Conservation (phyloP, 2,113 vertebrate genomes). For the Notarius quadriscutis region DNA sequence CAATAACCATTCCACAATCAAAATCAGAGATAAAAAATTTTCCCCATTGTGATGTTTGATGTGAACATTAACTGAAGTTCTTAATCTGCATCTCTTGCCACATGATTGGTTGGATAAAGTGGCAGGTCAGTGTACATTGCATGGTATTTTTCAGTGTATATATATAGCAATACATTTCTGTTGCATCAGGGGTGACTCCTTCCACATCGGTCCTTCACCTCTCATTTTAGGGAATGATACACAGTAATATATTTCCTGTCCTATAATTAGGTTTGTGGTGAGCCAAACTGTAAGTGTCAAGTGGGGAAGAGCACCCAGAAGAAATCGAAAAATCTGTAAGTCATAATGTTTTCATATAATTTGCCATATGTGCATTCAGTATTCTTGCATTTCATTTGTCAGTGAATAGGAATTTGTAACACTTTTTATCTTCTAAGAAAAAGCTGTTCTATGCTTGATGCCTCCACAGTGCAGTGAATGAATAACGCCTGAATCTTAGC, state of each 20-base stretch:
- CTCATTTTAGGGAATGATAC: not conserved
- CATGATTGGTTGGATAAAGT: not conserved
- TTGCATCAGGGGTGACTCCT: not conserved
- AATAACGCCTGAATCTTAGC: not conserved
- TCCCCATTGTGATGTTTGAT: not conserved
- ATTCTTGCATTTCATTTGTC: not conserved
- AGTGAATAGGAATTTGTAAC: not conserved
- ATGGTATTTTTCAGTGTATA: not conserved
- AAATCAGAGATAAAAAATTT: not conserved
- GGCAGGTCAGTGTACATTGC: not conserved
- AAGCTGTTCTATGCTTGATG: not conserved
- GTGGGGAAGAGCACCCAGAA: constrained; percentile 71
- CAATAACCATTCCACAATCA: not conserved
- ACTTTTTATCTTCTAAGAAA: not conserved
- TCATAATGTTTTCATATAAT: constrained; percentile 44
- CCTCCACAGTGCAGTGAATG: not conserved
- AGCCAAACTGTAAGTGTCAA: constrained; percentile 67
- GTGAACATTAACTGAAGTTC: not conserved
- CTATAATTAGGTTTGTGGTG: constrained; percentile 66
- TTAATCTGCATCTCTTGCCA: not conserved
- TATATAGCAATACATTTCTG: not conserved
- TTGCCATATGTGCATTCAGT: not conserved
- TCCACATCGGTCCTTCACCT: not conserved
- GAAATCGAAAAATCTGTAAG: constrained; percentile 83
- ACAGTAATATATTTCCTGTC: not conserved